A percentile compares a stretch with the other conserved stretches of the same genome.
Evolutionary conservation across 2,113 vertebrate genomes (phyloP).

Genomic region (Ceyx margarethae): DNA sequence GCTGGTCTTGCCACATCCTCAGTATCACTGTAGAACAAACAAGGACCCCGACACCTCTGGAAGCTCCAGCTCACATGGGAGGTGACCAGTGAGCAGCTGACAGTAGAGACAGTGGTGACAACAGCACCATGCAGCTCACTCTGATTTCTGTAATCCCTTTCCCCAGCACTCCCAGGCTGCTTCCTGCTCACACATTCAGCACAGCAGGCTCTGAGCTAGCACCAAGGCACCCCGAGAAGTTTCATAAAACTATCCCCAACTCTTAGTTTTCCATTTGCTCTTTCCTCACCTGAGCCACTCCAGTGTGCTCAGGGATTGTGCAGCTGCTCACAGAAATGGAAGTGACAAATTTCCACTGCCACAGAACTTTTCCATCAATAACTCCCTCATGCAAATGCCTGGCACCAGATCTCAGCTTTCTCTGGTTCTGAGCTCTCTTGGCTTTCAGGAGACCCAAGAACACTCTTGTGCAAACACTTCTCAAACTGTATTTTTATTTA

Average conservation of each 20-base stretch:
- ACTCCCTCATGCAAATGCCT: not conserved
- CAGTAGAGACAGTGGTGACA: not conserved
- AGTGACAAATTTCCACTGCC: not conserved
- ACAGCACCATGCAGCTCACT: not conserved
- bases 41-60: not conserved
- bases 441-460: not conserved
- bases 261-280: not conserved
- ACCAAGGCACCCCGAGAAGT: not conserved
- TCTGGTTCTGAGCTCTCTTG: not conserved
- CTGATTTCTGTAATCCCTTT: not conserved
- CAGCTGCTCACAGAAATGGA: not conserved
- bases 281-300: not conserved
- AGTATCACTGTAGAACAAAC: not conserved
- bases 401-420: not conserved
- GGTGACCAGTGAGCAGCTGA: not conserved
- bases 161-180: not conserved
- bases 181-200: not conserved
- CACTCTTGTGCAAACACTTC: not conserved
- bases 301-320: not conserved
- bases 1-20: not conserved
- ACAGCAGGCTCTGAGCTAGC: not conserved
- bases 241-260: not conserved
- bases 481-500: conserved; percentile 44
- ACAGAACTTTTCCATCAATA: not conserved
- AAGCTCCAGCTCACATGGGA: not conserved